These are phyloP conservation scores for Mus minutoides DNA, from an alignment of 2,797 vertebrate species.

Conservation along the genomic window DNA sequence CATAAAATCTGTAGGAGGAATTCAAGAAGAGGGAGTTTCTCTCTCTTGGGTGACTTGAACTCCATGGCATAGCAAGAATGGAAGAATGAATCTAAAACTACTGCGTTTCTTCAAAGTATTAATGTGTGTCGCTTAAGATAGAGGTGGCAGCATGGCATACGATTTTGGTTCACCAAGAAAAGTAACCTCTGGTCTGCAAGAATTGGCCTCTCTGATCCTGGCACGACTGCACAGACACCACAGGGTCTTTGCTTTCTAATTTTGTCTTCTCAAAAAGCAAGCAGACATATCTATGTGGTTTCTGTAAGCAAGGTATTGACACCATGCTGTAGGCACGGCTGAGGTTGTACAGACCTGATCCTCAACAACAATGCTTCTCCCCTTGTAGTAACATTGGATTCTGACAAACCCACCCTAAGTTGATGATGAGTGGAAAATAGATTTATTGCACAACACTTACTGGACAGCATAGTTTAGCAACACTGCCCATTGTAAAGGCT, in stretches of 20 bases:
- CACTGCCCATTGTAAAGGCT: not conserved
- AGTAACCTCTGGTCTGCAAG: not conserved
- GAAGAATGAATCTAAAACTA: conserved; percentile 2
- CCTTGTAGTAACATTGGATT: not conserved
- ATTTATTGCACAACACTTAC: not conserved
- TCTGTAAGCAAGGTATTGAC: not conserved
- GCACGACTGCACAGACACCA: not conserved
- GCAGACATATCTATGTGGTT: not conserved
- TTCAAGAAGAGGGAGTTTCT: not conserved
- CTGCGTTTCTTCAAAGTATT: not conserved
- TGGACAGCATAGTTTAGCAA: not conserved
- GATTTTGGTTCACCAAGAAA: not conserved
- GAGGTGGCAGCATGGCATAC: not conserved
- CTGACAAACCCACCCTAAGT: not conserved
- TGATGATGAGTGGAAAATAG: not conserved
- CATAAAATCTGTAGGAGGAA: conserved; percentile 47
- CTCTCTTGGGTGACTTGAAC: not conserved
- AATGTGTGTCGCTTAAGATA: not conserved
- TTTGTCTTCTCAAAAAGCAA: conserved; percentile 27
- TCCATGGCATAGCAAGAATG: not conserved
- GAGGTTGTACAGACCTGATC: not conserved
- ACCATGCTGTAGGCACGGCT: not conserved
- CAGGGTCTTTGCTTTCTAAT: not conserved
- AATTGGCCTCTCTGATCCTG: not conserved
- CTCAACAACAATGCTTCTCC: not conserved